Evolutionary conservation across 2,113 vertebrate species (phyloP).

Genomic region (Athene cunicularia): DNA sequence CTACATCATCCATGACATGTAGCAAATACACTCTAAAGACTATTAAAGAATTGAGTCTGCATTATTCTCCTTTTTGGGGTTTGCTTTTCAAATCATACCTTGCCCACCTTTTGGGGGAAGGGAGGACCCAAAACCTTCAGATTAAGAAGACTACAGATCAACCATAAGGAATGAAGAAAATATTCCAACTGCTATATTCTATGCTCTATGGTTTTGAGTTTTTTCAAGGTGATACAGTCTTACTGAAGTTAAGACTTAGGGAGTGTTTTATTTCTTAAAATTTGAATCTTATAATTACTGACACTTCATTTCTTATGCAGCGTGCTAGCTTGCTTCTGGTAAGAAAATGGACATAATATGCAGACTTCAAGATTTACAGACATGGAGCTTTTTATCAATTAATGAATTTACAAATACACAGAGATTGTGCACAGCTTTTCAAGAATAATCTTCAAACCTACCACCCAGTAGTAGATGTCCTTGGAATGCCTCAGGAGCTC

Average conservation of each 20-base stretch:
- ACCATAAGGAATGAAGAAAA: background rate
- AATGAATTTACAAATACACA: background rate
- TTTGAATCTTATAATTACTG: fast-evolving
- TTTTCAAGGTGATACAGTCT: background rate
- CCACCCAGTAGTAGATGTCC: background rate
- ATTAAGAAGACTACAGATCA: background rate
- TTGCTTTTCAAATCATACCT: background rate
- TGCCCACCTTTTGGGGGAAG: background rate
- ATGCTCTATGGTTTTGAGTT: background rate
- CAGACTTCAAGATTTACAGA: background rate
- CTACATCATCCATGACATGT: background rate
- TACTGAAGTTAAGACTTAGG: background rate
- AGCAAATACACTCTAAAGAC: background rate
- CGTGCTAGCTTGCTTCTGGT: background rate
- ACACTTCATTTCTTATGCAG: background rate
- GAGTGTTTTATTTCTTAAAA: background rate
- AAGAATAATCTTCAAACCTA: background rate
- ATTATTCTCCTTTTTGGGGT: background rate
- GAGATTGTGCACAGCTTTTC: background rate
- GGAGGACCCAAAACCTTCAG: background rate
- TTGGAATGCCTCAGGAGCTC: background rate
- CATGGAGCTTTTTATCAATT: background rate
- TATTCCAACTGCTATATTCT: fast-evolving
- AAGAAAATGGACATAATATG: background rate
- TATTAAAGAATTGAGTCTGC: background rate